Percentiles rank a stretch among this genome's conserved stretches.
Conservation (phyloP, 2,888 invertebrate species). For the Cephonodes hylas region DNA sequence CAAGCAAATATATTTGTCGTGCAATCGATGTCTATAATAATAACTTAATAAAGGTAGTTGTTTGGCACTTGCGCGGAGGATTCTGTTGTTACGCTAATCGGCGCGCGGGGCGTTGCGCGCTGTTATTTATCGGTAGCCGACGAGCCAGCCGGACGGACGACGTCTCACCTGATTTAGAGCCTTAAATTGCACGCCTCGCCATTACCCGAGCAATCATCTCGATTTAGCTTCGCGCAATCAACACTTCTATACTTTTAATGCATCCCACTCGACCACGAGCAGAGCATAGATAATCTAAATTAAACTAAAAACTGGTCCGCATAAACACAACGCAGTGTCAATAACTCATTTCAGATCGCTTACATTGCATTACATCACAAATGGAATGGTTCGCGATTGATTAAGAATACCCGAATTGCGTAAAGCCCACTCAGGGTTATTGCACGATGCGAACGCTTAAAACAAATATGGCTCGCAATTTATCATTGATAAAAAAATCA, state of each 20-base stretch:
- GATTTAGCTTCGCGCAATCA: constrained; percentile 37
- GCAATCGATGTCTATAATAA: constrained; percentile 30
- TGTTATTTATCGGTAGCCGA: constrained; percentile 77
- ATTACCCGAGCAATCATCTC: constrained; percentile 53
- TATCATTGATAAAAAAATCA: constrained; percentile 11
- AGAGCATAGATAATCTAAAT: constrained; percentile 21
- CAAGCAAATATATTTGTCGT: neutral
- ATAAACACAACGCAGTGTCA: neutral
- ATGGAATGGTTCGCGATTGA: neutral
- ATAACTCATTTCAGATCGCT: constrained; percentile 4
- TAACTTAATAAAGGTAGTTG: constrained; percentile 51
- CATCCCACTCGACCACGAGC: constrained; percentile 19
- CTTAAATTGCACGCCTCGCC: constrained; percentile 72
- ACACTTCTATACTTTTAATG: constrained; percentile 30
- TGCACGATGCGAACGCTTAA: neutral
- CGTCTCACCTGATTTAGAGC: constrained; percentile 70
- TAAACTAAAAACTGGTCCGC: constrained; percentile 12
- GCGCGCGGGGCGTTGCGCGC: constrained; percentile 42
- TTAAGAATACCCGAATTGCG: constrained; percentile 5
- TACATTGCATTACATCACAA: neutral
- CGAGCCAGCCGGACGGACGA: constrained; percentile 41
- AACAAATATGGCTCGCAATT: neutral
- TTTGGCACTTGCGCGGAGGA: constrained; percentile 50
- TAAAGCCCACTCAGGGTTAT: neutral
- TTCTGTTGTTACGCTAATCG: constrained; percentile 72